Evolutionary conservation across 2,888 invertebrate species (phyloP).

Genomic region (Mythimna ferrago): DNA sequence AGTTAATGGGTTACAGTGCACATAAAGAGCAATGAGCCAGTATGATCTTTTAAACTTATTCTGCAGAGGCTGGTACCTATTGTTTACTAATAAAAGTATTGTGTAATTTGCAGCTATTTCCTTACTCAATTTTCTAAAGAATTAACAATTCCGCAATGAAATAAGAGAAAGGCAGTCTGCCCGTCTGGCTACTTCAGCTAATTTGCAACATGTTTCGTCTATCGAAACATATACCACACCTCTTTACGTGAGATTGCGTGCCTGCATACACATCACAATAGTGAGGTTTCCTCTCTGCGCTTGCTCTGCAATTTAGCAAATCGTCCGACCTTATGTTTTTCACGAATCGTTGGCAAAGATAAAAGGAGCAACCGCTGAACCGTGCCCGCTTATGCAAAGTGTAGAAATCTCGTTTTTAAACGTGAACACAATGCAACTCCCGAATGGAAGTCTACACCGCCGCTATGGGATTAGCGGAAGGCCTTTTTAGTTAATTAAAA

Average conservation of each 20-base stretch:
- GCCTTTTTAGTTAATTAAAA: conserved; percentile 62
- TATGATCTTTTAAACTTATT: background rate
- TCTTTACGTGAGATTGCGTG: conserved; percentile 53
- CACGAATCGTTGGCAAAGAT: conserved; percentile 70
- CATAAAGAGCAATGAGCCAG: conserved; percentile 1
- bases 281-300: conserved; percentile 63
- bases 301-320: conserved; percentile 73
- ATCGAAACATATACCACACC: conserved; percentile 42
- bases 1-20: no score
- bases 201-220: conserved; percentile 31
- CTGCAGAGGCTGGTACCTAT: background rate
- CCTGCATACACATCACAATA: conserved; percentile 53
- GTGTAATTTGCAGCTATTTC: background rate
- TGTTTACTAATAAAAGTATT: background rate
- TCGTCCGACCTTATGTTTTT: conserved; percentile 68
- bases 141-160: conserved; percentile 3
- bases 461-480: conserved; percentile 25
- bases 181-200: background rate
- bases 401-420: conserved; percentile 56
- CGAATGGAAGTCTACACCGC: conserved; percentile 18
- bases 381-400: conserved; percentile 60
- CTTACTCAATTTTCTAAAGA: background rate
- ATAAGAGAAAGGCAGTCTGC: conserved; percentile 30
- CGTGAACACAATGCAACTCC: conserved; percentile 37
- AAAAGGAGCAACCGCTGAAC: conserved; percentile 66